Base-by-base conservation (phyloP, 1,140 invertebrate genomes). In the Trichonephila inaurata region DNA sequence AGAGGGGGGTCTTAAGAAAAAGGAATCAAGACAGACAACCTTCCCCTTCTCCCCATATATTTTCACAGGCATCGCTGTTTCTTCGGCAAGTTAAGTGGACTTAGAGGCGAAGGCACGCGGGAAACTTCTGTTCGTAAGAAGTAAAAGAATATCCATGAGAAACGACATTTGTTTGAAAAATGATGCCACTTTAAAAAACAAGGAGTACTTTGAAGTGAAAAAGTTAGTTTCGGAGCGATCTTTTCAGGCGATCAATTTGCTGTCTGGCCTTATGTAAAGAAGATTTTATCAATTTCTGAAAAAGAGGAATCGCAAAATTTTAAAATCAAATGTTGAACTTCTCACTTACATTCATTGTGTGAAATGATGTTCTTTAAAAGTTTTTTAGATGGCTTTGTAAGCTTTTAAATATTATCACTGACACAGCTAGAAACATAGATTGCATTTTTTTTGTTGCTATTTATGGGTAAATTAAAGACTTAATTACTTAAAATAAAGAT, bases 121-220 rank as follows among this genome's bases (percentile, higher is more conserved):
- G 24, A 64, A 88, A 64, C 21, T 85, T 60, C 44, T 60, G 66
- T 28, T 61, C 44, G n/a, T n/a, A 66, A 64, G 86, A 44, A 64
- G 64, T 88, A 66, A 64, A 64, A 88, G 86, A 88, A 88, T 64
- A 64, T 88, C 60, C 28, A 88, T 88, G 86, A 88, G 86, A 88
- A 88, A 64, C 86, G 86, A 64, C 86, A 88, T 88, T 88, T 88
- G 86, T 88, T 88, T 88, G 86, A 88, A 61, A 85, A 85, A 85
- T 85, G 86, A 64, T 16, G 44, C 28, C 62, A 33, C 51, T 88
- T 88, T 88, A 61, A 64, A 64, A 64, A 88, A 88, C 61, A 44
- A 44, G 61, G 33, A 88, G 28, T 77, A 33, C 33, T 77, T 77
- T 18, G 72, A 77, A 77, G 72, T 33, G 72, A 33, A 77, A 77